Percentiles rank a stretch among this genome's conserved stretches.
phyloP scores from a whole-genome alignment of 2,113 vertebrate genomes.

The Pterophyllum scalare region DNA sequence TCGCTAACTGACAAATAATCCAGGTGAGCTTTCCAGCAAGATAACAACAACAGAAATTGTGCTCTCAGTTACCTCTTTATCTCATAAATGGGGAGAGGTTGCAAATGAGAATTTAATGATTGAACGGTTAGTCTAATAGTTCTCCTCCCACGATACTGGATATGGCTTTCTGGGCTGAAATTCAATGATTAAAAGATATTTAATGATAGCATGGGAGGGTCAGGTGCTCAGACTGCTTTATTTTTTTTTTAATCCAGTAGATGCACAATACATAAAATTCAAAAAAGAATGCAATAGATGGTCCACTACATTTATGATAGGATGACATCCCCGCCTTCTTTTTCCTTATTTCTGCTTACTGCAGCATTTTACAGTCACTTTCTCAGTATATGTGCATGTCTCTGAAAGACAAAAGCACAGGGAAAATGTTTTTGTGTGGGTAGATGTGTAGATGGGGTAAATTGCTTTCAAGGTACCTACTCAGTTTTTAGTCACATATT shows the following conservation, averaged over 20 bases:
- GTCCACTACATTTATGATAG: neutral
- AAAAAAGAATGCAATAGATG: neutral
- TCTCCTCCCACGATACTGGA: neutral
- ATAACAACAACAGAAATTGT: slow-evolving; percentile 24
- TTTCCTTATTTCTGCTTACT: slow-evolving; percentile 26
- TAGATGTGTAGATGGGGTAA: slow-evolving; percentile 36
- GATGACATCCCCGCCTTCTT: neutral
- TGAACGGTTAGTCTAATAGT: slow-evolving; percentile 9
- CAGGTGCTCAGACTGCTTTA: neutral
- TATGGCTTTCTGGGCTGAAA: neutral
- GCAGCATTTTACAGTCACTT: slow-evolving; percentile 15
- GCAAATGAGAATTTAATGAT: slow-evolving; percentile 39
- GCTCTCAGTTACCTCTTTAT: slow-evolving; percentile 34
- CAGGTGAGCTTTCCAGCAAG: neutral
- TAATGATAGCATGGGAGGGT: neutral
- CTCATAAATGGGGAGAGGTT: slow-evolving; percentile 16
- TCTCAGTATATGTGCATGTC: neutral
- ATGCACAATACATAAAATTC: neutral
- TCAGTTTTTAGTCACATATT: slow-evolving; percentile 38
- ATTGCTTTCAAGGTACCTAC: slow-evolving; percentile 56
- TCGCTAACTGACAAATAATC: slow-evolving; percentile 20
- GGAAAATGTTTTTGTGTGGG: neutral
- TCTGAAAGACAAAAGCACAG: slow-evolving; percentile 10
- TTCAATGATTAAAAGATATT: neutral
- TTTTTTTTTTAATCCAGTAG: neutral